These are phyloP conservation scores for Tolmerus cingulatus DNA, from an alignment of 2,888 invertebrate species.

Conservation along the genomic window DNA sequence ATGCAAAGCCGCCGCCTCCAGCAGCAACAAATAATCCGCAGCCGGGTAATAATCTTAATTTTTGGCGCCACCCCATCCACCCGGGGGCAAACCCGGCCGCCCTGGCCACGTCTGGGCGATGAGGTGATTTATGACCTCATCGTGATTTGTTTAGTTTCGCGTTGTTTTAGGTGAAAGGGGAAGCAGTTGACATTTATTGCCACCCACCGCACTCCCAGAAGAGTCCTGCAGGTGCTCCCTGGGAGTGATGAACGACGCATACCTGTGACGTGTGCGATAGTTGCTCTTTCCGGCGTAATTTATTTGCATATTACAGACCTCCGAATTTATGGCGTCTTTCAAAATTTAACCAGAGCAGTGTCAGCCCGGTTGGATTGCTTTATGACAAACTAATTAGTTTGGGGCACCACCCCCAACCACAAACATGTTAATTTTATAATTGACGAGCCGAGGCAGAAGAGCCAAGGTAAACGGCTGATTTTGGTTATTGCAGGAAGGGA, in stretches of 20 bases:
- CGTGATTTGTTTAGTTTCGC: constrained; percentile 13
- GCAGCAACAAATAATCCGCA: neutral
- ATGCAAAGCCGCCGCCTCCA: neutral
- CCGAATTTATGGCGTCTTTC: neutral
- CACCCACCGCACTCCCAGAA: neutral
- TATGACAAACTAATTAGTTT: neutral
- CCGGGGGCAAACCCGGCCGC: neutral
- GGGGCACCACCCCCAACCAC: neutral
- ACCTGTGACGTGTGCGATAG: neutral
- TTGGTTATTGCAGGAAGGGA: neutral
- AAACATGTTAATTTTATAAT: neutral
- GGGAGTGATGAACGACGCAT: neutral
- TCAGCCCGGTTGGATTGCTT: neutral
- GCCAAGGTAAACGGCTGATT: neutral
- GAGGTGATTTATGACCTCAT: neutral
- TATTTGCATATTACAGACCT: neutral
- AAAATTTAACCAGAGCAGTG: neutral
- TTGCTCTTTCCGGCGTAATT: neutral
- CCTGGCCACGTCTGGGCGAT: neutral
- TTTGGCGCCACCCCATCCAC: neutral
- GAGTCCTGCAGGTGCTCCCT: neutral
- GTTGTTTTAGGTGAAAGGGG: neutral
- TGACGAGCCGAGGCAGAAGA: neutral
- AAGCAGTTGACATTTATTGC: neutral
- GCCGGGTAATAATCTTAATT: constrained; percentile 11